Evolutionary conservation across 1,140 invertebrate genomes (phyloP).

Genomic region (Dryas iulia): DNA sequence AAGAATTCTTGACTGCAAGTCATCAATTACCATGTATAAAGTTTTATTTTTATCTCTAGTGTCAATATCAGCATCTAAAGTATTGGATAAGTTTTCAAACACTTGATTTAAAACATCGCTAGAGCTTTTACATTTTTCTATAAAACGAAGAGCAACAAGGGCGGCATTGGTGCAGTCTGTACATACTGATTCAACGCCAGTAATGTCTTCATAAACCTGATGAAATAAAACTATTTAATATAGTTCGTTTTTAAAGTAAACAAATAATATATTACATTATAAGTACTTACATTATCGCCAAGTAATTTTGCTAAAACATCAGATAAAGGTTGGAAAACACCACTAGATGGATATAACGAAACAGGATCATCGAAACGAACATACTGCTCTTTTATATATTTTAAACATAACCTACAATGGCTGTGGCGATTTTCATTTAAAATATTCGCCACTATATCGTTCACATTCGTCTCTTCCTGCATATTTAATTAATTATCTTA

Average conservation of each 20-base stretch:
- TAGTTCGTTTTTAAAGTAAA: neutral
- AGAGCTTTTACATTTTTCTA: constrained; percentile 47
- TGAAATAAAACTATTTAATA: constrained; percentile 26
- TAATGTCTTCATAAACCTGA: constrained; percentile 53
- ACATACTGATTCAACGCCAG: constrained; percentile 61
- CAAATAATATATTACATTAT: neutral
- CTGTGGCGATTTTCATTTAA: constrained; percentile 50
- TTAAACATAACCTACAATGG: constrained; percentile 71
- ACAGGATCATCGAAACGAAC: constrained; percentile 55
- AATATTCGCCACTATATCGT: constrained; percentile 56
- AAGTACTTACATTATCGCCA: constrained; percentile 48
- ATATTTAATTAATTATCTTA: constrained; percentile 32
- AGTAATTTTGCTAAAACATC: constrained; percentile 49
- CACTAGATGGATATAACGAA: constrained; percentile 33
- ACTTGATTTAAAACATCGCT: constrained; percentile 43
- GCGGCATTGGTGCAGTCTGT: constrained; percentile 49
- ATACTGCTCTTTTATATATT: constrained; percentile 49
- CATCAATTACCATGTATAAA: constrained; percentile 46
- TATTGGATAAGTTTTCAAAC: constrained; percentile 43
- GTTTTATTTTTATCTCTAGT: constrained; percentile 32
- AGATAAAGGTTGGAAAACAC: constrained; percentile 39
- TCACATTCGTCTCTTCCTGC: constrained; percentile 44
- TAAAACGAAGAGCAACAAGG: constrained; percentile 40
- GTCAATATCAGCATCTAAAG: constrained; percentile 40
- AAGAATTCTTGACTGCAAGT: constrained; percentile 45